phyloP scores from a whole-genome alignment of 2,888 invertebrate species.

The Lochmaea capreae region DNA sequence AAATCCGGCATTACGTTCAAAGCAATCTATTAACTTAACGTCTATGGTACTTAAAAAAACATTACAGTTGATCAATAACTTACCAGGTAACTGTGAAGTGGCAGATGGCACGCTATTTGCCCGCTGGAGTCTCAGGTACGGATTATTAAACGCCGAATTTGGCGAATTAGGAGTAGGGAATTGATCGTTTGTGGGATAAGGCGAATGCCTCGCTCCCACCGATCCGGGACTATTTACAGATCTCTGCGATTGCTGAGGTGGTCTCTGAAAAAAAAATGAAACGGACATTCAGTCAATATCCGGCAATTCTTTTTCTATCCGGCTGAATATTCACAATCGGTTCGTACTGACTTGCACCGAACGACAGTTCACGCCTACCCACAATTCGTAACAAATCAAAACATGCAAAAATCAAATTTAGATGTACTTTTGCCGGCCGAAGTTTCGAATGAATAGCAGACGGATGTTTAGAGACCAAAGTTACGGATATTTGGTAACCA shows the following conservation, averaged over 20 bases:
- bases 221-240: conserved; percentile 68
- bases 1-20: not conserved
- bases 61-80: conserved; percentile 39
- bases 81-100: conserved; percentile 73
- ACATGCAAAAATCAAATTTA: no score
- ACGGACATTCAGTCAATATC: no score
- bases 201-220: conserved; percentile 69
- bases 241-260: conserved; percentile 60
- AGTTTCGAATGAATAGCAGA: no score
- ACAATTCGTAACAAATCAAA: no score
- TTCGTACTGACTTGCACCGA: no score
- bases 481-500: no score
- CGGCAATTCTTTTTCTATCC: no score
- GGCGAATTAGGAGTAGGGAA: conserved; percentile 68
- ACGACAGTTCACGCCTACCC: no score
- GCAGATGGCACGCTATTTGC: conserved; percentile 70
- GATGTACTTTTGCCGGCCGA: no score
- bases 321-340: no score
- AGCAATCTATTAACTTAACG: conserved; percentile 12
- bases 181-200: conserved; percentile 66
- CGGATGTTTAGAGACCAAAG: no score
- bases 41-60: conserved; percentile 6
- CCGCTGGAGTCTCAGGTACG: conserved; percentile 71
- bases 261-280: conserved; percentile 49
- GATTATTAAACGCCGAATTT: conserved; percentile 66